Percentiles rank a stretch among this genome's conserved stretches.
Conservation (phyloP, 2,797 vertebrate genomes). For the Myotis daubentonii region DNA sequence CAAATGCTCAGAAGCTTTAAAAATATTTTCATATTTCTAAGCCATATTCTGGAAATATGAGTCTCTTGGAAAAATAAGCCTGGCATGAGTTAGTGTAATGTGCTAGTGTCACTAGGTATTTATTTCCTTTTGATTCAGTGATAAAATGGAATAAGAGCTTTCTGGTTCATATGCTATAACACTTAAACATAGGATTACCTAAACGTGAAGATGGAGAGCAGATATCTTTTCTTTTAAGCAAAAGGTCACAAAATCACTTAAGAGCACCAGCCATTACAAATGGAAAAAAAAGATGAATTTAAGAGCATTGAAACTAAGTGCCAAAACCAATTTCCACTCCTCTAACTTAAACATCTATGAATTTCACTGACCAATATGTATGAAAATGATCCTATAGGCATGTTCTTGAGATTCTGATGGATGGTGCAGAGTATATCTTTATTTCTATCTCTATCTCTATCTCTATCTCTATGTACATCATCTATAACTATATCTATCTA, state of each 20-base stretch:
- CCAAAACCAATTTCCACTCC: slow-evolving; percentile 18
- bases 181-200: slow-evolving; percentile 26
- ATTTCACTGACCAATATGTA: neutral
- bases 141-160: slow-evolving; percentile 26
- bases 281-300: slow-evolving; percentile 52
- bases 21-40: slow-evolving; percentile 36
- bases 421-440: neutral
- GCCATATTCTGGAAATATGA: neutral
- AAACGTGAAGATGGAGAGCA: slow-evolving; percentile 9
- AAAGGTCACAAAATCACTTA: slow-evolving; percentile 56
- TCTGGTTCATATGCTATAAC: neutral
- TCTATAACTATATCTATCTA: neutral
- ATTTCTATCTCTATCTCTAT: too few species aligned
- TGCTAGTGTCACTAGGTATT: neutral
- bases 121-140: slow-evolving; percentile 20
- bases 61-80: slow-evolving; percentile 5
- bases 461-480: neutral
- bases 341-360: neutral
- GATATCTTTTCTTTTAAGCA: slow-evolving; percentile 11
- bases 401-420: neutral
- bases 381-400: neutral
- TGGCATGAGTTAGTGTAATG: neutral
- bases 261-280: neutral
- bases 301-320: slow-evolving; percentile 41
- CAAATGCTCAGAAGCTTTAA: slow-evolving; percentile 8